These are phyloP conservation scores for Pilophorus perplexus DNA, from an alignment of 2,888 invertebrate genomes.

Conservation along the genomic window DNA sequence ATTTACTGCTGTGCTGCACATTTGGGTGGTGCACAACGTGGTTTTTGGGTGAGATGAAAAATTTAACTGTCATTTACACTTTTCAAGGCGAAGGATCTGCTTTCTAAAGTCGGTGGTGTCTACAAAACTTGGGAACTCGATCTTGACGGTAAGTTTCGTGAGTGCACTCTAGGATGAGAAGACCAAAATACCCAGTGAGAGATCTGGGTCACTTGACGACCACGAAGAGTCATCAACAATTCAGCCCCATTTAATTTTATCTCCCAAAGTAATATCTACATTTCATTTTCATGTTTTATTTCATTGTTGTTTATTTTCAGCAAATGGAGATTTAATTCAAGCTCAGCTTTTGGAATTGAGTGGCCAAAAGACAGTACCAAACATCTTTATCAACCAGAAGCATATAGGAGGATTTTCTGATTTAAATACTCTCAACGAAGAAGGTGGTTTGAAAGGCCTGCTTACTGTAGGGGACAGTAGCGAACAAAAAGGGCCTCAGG, in stretches of 20 bases:
- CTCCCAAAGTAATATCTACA: too few relatives aligned
- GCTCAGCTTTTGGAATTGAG: slow-evolving; percentile 16
- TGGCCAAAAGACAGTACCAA: slow-evolving; percentile 30
- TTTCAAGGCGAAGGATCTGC: slow-evolving; percentile 19
- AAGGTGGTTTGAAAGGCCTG: background rate
- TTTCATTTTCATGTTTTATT: too few relatives aligned
- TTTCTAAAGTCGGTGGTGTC: background rate
- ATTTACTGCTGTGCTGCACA: too few relatives aligned
- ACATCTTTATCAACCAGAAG: slow-evolving; percentile 20
- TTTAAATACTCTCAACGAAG: slow-evolving; percentile 12
- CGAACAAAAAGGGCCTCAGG: background rate
- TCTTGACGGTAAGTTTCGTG: slow-evolving; percentile 14
- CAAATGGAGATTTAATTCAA: slow-evolving; percentile 15
- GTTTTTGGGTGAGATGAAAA: too few relatives aligned
- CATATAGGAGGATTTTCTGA: slow-evolving; percentile 26
- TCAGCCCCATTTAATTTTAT: too few relatives aligned
- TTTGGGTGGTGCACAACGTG: too few relatives aligned
- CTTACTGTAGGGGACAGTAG: background rate
- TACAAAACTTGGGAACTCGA: slow-evolving; percentile 25
- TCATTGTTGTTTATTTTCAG: background rate
- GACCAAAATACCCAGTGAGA: too few relatives aligned
- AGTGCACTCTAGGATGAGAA: too few relatives aligned
- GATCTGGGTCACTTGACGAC: too few relatives aligned
- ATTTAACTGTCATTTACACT: too few relatives aligned
- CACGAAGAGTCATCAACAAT: too few relatives aligned